Evolutionary conservation across 30 jellyfish, hydroid and myxozoan species (phyloP), one percentile per base, ranked within the genome.

Genomic region (Rhopilema esculentum): DNA sequence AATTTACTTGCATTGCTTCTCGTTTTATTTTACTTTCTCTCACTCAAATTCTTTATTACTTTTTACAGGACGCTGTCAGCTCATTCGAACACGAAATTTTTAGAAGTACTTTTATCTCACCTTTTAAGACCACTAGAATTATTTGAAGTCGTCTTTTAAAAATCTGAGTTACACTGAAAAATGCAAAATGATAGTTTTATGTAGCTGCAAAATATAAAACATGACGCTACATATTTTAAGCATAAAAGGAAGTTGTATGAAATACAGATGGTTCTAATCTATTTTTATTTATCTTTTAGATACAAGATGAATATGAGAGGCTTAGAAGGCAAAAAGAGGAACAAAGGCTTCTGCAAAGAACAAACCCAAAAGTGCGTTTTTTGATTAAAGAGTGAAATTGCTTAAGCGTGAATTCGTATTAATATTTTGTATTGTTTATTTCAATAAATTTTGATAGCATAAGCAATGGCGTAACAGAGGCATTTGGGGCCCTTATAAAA

Each of bases 301-400:
- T 95, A 26, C 77, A 91, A 70, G 96, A 90, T 51, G 99, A 95
- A 87, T 95, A 95, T 87, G 99, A 95, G 68, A 51, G 99, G 67
- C 86, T 95, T 25, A 93, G 87, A 52, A 69, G 82, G 21, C 98
- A 95, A 49, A 91, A 82, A 50, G 99, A 95, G 48, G 94, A 95
- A 78, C 66, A 96, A 52, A 40, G 98, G 31, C 72, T 95, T 49
- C 80, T 85, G 77, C 97, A 91, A 65, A 80, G 93, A 49, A 95
- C 99, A 27, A 95, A 95, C 80, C 98, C 99, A 31, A 87, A 82
- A 92, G 99, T 95, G 66, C 40, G 74, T 22, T n/a, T 40, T 6
- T 40, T 40, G 6, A 2, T 40, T 12, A 40, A 40, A 40, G 57
- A 40, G 6, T 40, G 6, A 40, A 40, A 2, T 40, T 40, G n/a